Evolutionary conservation across 2,797 vertebrate species (phyloP).

Genomic region (Psittacula derbiana): DNA sequence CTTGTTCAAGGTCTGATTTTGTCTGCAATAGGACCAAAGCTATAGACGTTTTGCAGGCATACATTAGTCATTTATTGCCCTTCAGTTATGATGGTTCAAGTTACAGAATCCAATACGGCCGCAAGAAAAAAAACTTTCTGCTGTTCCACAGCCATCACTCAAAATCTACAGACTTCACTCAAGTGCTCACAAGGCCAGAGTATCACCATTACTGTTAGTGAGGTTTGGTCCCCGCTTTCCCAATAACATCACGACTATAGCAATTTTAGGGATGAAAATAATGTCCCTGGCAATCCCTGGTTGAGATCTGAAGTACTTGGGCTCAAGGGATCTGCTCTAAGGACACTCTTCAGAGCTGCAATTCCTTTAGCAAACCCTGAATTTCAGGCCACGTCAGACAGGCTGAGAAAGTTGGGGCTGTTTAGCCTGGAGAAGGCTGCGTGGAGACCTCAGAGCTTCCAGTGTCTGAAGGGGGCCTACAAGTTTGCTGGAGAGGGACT

Average conservation of each 20-base stretch:
- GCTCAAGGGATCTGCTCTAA: neutral
- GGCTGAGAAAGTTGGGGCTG: neutral
- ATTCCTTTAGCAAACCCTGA: neutral
- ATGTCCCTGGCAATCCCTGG: neutral
- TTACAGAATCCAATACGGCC: neutral
- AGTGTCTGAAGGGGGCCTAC: neutral
- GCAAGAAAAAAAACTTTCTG: neutral
- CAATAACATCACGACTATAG: neutral
- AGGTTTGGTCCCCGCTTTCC: neutral
- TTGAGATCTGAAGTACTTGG: neutral
- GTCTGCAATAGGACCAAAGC: neutral
- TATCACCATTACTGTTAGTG: neutral
- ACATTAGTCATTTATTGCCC: neutral
- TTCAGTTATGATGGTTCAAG: neutral
- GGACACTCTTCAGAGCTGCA: neutral
- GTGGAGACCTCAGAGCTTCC: neutral
- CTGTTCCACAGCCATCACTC: neutral
- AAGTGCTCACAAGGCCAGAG: neutral
- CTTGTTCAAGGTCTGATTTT: neutral
- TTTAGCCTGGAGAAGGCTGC: neutral
- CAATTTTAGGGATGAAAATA: neutral
- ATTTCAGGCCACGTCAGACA: neutral
- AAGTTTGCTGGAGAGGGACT: neutral
- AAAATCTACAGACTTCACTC: neutral
- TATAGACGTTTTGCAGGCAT: neutral